phyloP scores from a whole-genome alignment of 92 coral and sea anemone species.

The Ricordea florida region DNA sequence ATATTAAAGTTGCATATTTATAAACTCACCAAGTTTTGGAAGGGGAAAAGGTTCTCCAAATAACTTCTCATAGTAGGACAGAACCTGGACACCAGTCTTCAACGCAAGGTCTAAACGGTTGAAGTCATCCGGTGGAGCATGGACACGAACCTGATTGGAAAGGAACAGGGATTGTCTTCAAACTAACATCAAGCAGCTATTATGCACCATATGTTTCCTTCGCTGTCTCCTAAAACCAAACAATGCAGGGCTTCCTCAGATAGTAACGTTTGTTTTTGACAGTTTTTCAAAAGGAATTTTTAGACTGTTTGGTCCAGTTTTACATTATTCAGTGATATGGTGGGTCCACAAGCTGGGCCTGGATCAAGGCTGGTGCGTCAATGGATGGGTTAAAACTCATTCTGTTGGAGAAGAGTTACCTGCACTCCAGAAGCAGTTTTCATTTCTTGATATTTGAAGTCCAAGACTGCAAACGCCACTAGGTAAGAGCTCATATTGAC shows the following conservation, averaged over 20 bases:
- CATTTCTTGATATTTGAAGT: constrained; percentile 49
- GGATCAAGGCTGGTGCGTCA: no score
- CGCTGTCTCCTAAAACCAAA: no score
- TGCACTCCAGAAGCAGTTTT: constrained; percentile 30
- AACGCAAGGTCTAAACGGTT: constrained; percentile 48
- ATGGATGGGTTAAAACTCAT: no score
- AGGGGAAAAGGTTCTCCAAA: constrained; percentile 53
- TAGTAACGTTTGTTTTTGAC: no score
- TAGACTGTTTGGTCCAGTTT: no score
- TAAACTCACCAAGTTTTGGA: constrained; percentile 59
- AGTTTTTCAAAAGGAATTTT: no score
- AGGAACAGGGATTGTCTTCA: no score
- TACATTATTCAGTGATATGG: no score
- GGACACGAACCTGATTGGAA: constrained; percentile 46
- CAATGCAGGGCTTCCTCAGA: no score
- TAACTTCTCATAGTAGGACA: constrained; percentile 46
- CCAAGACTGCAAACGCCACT: constrained; percentile 58
- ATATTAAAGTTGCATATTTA: not conserved
- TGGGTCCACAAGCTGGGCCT: no score
- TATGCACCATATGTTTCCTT: no score
- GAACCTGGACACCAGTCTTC: constrained; percentile 24
- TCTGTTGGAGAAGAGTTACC: constrained; percentile 20
- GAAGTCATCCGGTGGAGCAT: constrained; percentile 52
- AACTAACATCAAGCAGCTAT: no score
- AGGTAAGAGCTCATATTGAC: constrained; percentile 64